phyloP scores from a whole-genome alignment of 2,797 vertebrate genomes.

The Pteronotus mesoamericanus region DNA sequence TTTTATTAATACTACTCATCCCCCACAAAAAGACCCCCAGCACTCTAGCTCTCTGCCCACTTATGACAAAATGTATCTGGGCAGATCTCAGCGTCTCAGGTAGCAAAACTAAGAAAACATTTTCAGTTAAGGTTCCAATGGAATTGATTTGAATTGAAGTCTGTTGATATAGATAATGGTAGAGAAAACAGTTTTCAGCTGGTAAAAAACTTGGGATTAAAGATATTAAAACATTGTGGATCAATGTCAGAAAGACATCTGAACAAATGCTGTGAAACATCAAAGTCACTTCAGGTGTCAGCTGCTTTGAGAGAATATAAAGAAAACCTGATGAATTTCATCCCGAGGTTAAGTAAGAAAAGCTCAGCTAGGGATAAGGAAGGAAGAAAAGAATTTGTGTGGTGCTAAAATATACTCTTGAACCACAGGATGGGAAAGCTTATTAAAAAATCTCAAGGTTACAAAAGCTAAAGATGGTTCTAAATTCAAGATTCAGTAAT shows the following conservation, averaged over 20 bases:
- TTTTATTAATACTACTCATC: constrained; percentile 43
- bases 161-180: neutral
- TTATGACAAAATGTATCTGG: neutral
- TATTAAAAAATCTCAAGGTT: neutral
- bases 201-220: constrained; percentile 21
- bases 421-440: neutral
- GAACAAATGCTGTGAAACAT: constrained; percentile 21
- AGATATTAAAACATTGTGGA: neutral
- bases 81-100: neutral
- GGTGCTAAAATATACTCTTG: neutral
- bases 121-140: constrained; percentile 31
- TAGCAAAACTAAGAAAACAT: constrained; percentile 34
- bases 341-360: neutral
- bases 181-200: constrained; percentile 38
- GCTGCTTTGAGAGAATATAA: constrained; percentile 26
- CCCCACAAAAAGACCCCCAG: neutral
- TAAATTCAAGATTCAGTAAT: constrained; percentile 10
- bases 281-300: constrained; percentile 31
- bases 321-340: constrained; percentile 49
- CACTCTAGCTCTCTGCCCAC: neutral
- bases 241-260: constrained; percentile 5
- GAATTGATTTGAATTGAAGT: constrained; percentile 34
- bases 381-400: neutral
- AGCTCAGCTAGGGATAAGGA: neutral
- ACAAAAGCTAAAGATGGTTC: neutral